phyloP scores from a whole-genome alignment of 2,797 vertebrate genomes.

The Onychomys torridus region DNA sequence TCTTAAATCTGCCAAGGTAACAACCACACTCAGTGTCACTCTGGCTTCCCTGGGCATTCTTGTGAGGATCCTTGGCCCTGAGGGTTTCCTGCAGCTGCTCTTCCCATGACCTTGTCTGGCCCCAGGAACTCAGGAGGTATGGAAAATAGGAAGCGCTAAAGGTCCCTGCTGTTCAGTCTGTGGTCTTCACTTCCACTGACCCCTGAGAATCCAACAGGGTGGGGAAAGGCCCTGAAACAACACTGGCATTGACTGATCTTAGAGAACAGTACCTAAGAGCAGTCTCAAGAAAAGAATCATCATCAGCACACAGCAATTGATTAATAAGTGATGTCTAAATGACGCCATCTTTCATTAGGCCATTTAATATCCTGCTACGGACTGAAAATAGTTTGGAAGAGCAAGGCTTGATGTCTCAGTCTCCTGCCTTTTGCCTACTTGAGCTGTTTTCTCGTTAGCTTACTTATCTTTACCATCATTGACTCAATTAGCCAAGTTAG shows the following conservation, averaged over 20 bases:
- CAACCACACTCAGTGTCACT: fast-evolving
- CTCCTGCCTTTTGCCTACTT: not conserved
- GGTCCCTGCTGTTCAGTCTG: not conserved
- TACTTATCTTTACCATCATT: not conserved
- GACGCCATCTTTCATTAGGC: not conserved
- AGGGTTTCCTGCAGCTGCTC: fast-evolving
- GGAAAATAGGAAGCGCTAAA: not conserved
- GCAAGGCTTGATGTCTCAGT: not conserved
- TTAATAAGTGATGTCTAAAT: not conserved
- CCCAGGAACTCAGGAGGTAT: not conserved
- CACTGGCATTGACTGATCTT: not conserved
- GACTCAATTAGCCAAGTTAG: not conserved
- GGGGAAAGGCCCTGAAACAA: not conserved
- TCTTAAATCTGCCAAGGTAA: not conserved
- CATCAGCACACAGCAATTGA: not conserved
- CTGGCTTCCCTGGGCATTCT: not conserved
- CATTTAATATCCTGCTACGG: not conserved
- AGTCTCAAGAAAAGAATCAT: not conserved
- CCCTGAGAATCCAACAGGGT: not conserved
- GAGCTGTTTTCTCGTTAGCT: not conserved
- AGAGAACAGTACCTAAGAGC: not conserved
- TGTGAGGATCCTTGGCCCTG: not conserved
- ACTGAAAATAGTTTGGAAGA: not conserved
- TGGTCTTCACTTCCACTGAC: not conserved
- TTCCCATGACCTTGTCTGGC: not conserved